Base-by-base conservation (phyloP, 2,797 vertebrate genomes). In the Melanotaenia nigrans region DNA sequence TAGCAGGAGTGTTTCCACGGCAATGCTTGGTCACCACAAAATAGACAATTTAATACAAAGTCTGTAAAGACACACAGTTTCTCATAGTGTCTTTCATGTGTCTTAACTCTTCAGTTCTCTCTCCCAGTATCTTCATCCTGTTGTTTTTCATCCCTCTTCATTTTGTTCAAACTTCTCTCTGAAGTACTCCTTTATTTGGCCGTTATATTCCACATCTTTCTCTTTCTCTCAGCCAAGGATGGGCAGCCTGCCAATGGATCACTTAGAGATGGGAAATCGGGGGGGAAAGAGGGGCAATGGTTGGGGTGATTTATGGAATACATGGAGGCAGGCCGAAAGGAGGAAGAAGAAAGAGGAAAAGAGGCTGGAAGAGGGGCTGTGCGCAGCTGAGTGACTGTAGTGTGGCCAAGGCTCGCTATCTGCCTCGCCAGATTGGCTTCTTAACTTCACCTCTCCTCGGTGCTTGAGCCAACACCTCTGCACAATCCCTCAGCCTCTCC, bases 181-280 rank as follows among this genome's bases (percentile, higher is more conserved):
- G 24, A 68, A 0, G 32, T 71, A 20, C 40, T 53, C 70, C 58
- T 57, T 68, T 60, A 73, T 65, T 65, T 64, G 1, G 36, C 71
- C 55, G 67, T 75, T 75, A 32, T 73, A 75, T 59, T 24, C 64
- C 59, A 36, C 36, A 49, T 73, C 65, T 60, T 54, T 58, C 60
- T 69, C 54, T 77, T 42, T 38, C 55, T 65, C 78, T 73, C 32
- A 65, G 79, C 72, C 72, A 30, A 42, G 81, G 73, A 64, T 16
- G 87, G 93, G 93, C 91, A 75, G 73, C 42, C 77, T 78, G 92
- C 93, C 93, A 93, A 82, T 36, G 60, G 85, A 89, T 91, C 92
- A 93, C 92, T 93, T 94, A 93, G 85, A 81, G 87, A 81, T 65
- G 80, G 84, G 61, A 81, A 75, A 71, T 40, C 5, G 12, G 30